These are phyloP conservation scores for Carposina sasakii DNA, from an alignment of 1,140 invertebrate species.

Conservation along the genomic window DNA sequence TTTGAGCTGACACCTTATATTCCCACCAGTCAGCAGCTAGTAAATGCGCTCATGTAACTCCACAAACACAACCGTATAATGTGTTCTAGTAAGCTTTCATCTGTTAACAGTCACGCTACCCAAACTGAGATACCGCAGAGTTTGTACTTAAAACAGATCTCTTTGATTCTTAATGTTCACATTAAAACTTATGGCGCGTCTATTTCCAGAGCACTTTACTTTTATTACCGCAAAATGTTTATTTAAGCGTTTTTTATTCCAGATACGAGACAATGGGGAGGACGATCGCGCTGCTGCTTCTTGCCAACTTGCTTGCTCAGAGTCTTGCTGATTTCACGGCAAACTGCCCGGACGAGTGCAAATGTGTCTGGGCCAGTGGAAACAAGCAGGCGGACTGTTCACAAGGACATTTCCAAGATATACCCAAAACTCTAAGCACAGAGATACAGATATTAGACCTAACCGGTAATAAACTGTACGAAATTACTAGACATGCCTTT, in stretches of 20 bases:
- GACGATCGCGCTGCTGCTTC: constrained; percentile 26
- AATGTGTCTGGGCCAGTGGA: constrained; percentile 85
- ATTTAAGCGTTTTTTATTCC: constrained; percentile 42
- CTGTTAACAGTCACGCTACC: too few relatives aligned
- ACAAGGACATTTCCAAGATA: constrained; percentile 74
- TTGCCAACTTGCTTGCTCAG: constrained; percentile 33
- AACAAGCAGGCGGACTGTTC: constrained; percentile 88
- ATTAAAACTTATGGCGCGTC: constrained; percentile 37
- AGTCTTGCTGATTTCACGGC: constrained; percentile 54
- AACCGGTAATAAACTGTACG: constrained; percentile 79
- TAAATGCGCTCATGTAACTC: too few relatives aligned
- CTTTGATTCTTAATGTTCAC: constrained; percentile 29
- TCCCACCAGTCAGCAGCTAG: too few relatives aligned
- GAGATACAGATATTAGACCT: constrained; percentile 86
- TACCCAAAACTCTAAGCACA: constrained; percentile 80
- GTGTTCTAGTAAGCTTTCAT: too few relatives aligned
- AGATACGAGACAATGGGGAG: constrained; percentile 49
- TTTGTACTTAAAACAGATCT: constrained; percentile 25
- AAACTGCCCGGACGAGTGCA: constrained; percentile 74
- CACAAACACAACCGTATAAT: too few relatives aligned
- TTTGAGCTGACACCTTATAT: too few relatives aligned
- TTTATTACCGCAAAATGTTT: constrained; percentile 13
- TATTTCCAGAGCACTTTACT: constrained; percentile 43
- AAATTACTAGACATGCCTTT: constrained; percentile 80
- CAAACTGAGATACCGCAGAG: too few relatives aligned